Evolutionary conservation across 2,113 vertebrate species (phyloP).

Genomic region (Suncus etruscus): DNA sequence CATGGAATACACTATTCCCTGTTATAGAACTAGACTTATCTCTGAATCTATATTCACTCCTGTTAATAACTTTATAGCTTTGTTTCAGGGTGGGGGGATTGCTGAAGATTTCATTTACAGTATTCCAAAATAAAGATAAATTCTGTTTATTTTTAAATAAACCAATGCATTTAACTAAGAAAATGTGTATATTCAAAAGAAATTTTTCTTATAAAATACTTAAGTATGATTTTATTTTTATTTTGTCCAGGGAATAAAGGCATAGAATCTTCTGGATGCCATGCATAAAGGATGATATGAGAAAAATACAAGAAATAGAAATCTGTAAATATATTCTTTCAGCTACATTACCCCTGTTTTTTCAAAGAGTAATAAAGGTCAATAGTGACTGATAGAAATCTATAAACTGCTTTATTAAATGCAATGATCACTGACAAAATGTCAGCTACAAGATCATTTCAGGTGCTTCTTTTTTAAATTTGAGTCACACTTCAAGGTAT

Average conservation of each 20-base stretch:
- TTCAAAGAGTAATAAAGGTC: background rate
- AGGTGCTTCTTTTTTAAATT: background rate
- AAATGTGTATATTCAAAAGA: background rate
- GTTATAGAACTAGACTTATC: conserved; percentile 30
- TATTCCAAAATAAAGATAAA: background rate
- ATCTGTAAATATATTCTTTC: conserved; percentile 26
- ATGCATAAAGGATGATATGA: background rate
- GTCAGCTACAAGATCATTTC: background rate
- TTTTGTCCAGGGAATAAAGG: background rate
- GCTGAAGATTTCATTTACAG: background rate
- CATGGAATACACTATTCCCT: conserved; percentile 24
- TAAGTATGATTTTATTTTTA: conserved; percentile 6
- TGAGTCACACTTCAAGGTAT: background rate
- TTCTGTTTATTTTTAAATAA: conserved; percentile 18
- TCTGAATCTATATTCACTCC: conserved; percentile 41
- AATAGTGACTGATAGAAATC: conserved; percentile 1
- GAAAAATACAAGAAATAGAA: conserved; percentile 17
- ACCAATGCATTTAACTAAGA: background rate
- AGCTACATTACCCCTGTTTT: background rate
- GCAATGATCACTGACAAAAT: background rate
- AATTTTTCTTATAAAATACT: background rate
- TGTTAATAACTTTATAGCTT: background rate
- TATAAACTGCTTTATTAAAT: conserved; percentile 33
- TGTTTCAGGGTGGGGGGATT: background rate
- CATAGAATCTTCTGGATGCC: background rate